These are phyloP conservation scores for Gorsachius magnificus DNA, from an alignment of 2,797 vertebrate species.

Conservation along the genomic window DNA sequence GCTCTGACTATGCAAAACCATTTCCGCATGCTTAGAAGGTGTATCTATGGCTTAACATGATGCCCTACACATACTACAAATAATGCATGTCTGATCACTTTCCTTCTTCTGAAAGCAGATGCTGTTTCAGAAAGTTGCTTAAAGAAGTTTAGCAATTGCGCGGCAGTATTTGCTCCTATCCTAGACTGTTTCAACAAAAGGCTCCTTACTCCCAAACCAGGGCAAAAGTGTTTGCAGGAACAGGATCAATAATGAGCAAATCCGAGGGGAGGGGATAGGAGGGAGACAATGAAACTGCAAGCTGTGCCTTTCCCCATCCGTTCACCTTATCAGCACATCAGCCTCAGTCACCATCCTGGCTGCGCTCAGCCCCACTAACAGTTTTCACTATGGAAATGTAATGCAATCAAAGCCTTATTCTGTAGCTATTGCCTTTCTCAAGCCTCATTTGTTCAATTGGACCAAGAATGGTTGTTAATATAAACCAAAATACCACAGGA, in stretches of 20 bases:
- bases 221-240: background rate
- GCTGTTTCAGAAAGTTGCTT: background rate
- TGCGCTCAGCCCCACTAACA: background rate
- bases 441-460: background rate
- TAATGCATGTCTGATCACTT: background rate
- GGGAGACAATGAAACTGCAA: slow-evolving; percentile 48
- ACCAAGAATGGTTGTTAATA: background rate
- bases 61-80: background rate
- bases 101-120: background rate
- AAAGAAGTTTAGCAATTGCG: background rate
- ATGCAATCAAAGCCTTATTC: background rate
- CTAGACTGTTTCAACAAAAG: background rate
- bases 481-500: background rate
- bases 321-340: slow-evolving; percentile 28
- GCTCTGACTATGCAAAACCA: background rate
- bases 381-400: background rate
- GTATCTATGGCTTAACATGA: background rate
- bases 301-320: background rate
- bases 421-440: background rate
- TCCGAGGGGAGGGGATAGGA: background rate
- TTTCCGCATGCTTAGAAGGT: background rate
- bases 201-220: background rate
- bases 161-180: background rate
- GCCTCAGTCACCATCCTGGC: background rate
- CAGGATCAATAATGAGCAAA: background rate